Evolutionary conservation across 2,113 vertebrate species (phyloP).

Genomic region (Ceyx melanurus): DNA sequence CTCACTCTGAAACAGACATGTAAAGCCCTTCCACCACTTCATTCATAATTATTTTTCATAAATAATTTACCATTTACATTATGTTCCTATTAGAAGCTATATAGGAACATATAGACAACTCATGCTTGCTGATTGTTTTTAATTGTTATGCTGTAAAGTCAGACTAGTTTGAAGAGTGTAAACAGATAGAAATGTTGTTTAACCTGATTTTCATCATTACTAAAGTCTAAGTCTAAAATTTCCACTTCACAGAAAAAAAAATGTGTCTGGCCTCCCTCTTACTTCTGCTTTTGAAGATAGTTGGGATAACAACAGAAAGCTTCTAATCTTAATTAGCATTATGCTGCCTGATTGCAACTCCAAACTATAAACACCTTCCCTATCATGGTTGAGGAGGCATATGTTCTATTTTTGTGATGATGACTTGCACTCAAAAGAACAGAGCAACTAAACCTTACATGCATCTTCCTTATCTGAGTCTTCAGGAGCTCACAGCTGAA

Average conservation of each 20-base stretch:
- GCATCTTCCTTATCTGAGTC: background rate
- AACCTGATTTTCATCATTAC: conserved; percentile 52
- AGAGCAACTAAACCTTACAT: background rate
- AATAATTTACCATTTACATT: conserved; percentile 15
- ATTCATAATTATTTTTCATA: conserved; percentile 6
- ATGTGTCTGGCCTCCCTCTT: background rate
- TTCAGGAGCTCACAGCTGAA: background rate
- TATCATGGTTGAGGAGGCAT: background rate
- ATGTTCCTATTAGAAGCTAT: background rate
- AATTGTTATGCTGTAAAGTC: background rate
- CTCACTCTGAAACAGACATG: background rate
- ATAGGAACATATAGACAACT: background rate
- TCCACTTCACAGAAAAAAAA: background rate
- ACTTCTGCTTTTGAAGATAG: background rate
- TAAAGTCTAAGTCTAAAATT: background rate
- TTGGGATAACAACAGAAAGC: background rate
- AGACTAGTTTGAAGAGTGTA: background rate
- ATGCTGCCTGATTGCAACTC: background rate
- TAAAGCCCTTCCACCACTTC: background rate
- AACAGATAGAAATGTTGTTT: conserved; percentile 25
- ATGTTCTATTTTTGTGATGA: background rate
- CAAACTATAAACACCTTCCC: background rate
- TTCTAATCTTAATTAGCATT: background rate
- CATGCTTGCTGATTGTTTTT: background rate
- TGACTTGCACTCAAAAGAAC: background rate